phyloP scores from a whole-genome alignment of 2,797 vertebrate genomes.

The Lutjanus campechanus region DNA sequence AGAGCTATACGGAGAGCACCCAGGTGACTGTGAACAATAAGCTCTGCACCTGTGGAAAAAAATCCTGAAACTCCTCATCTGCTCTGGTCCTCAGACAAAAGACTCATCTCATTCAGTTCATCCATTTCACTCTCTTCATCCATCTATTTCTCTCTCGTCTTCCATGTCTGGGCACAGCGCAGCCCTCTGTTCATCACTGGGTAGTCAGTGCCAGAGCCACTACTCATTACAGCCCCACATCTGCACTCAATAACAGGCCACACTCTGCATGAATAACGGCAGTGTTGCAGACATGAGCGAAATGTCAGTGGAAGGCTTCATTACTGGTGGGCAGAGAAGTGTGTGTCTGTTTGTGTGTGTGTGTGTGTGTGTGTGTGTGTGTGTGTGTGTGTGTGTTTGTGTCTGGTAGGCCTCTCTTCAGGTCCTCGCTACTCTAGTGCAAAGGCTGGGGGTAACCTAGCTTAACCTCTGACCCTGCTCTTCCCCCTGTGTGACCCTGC shows the following conservation, averaged over 20 bases:
- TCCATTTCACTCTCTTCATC: conserved; percentile 56
- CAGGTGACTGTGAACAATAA: conserved; percentile 56
- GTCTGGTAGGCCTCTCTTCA: conserved; percentile 40
- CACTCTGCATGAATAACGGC: conserved; percentile 82
- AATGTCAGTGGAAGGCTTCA: conserved; percentile 83
- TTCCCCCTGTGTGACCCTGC: conserved; percentile 80
- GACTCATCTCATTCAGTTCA: conserved; percentile 58
- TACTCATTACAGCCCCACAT: conserved; percentile 85
- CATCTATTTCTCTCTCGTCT: conserved; percentile 41
- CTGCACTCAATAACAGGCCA: conserved; percentile 83
- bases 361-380: conserved; percentile 43
- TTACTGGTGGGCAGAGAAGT: conserved; percentile 72
- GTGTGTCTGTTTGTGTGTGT: conserved; percentile 44
- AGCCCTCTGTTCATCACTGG: conserved; percentile 73
- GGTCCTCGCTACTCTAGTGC: conserved; percentile 51
- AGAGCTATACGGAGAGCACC: conserved; percentile 40
- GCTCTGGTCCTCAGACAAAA: conserved; percentile 12
- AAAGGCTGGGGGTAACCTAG: conserved; percentile 72
- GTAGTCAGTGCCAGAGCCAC: conserved; percentile 60
- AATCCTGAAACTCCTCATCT: conserved; percentile 14
- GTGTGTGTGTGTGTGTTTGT: conserved; percentile 40
- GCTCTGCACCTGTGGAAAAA: conserved; percentile 73
- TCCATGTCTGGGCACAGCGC: conserved; percentile 66
- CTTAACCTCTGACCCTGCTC: conserved; percentile 80
- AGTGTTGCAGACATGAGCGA: conserved; percentile 84